Conservation (phyloP, 2,113 vertebrate genomes). For the Morone saxatilis region DNA sequence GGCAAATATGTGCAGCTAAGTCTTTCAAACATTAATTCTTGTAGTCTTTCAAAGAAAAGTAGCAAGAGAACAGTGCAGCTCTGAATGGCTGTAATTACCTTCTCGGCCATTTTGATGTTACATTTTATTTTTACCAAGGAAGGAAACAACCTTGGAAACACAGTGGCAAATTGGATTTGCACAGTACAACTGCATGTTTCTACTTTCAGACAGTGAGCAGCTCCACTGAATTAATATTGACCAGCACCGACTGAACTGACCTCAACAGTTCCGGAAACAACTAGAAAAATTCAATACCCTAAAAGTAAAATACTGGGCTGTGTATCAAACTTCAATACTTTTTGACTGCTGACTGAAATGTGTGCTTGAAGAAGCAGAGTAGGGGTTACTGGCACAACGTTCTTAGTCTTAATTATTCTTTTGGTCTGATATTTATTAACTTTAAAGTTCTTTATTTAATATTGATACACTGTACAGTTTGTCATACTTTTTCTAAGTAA, state of each 20-base stretch:
- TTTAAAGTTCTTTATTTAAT: neutral
- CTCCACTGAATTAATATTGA: constrained; percentile 49
- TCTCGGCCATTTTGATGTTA: neutral
- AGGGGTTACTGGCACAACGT: too few relatives aligned
- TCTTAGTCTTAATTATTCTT: neutral
- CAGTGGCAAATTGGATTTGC: constrained; percentile 21
- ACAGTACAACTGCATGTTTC: neutral
- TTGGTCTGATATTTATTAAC: neutral
- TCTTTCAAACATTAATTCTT: neutral
- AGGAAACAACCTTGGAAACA: constrained; percentile 6
- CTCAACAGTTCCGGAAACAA: neutral
- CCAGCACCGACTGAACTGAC: constrained; percentile 2
- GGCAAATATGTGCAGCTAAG: neutral
- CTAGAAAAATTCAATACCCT: neutral
- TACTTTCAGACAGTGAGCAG: neutral
- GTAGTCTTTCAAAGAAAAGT: neutral
- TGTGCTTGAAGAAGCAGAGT: neutral
- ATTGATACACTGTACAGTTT: neutral
- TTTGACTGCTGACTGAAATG: neutral
- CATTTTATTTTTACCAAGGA: neutral
- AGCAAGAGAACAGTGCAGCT: neutral
- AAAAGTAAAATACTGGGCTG: neutral
- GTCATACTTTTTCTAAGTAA: neutral
- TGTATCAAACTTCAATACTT: neutral
- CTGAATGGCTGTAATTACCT: constrained; percentile 2